Evolutionary conservation across 2,888 invertebrate species (phyloP).

Genomic region (Bombylius major): DNA sequence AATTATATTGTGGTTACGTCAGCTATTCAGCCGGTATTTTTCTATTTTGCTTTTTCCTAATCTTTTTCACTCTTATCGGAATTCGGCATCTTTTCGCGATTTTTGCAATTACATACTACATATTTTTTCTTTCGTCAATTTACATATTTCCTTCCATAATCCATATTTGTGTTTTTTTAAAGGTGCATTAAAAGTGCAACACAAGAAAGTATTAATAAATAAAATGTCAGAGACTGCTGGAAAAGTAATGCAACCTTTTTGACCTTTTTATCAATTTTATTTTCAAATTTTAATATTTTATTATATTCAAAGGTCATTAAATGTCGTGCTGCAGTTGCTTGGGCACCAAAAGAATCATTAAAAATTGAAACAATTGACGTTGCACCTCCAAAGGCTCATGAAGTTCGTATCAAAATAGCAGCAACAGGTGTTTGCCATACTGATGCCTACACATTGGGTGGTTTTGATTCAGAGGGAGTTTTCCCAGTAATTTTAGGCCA

Average conservation of each 20-base stretch:
- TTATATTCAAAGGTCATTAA: constrained; percentile 55
- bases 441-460: constrained; percentile 79
- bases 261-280: background rate
- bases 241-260: background rate
- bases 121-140: no score
- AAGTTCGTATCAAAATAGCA: constrained; percentile 71
- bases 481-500: constrained; percentile 93
- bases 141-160: no score
- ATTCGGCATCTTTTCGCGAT: no score
- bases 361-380: constrained; percentile 87
- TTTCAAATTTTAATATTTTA: background rate
- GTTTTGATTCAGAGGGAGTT: constrained; percentile 79
- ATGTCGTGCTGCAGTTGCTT: constrained; percentile 93
- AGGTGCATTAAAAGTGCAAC: no score
- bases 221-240: background rate
- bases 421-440: constrained; percentile 84
- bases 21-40: no score
- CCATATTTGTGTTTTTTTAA: no score
- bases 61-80: no score
- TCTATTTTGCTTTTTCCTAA: no score
- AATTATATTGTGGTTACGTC: no score
- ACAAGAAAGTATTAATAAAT: no score
- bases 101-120: no score
- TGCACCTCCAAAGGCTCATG: constrained; percentile 83
- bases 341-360: constrained; percentile 84